Conservation (phyloP, 2,888 invertebrate genomes). For the Coenonympha arcania region DNA sequence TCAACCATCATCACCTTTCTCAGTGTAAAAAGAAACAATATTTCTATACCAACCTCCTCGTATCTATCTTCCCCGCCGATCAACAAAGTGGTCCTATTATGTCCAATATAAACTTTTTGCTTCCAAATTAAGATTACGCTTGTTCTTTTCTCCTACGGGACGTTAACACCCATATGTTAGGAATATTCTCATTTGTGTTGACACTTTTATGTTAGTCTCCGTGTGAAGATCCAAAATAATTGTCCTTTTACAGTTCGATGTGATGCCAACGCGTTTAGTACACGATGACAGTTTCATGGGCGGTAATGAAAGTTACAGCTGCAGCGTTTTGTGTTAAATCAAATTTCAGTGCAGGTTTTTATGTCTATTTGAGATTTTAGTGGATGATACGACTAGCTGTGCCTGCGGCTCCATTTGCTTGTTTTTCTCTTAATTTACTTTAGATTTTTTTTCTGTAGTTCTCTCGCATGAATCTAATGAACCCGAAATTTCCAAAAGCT, state of each 20-base stretch:
- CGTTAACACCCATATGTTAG: slow-evolving; percentile 50
- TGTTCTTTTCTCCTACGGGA: slow-evolving; percentile 34
- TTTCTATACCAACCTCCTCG: no score
- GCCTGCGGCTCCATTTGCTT: no score
- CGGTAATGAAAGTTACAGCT: slow-evolving; percentile 40
- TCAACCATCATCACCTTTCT: no score
- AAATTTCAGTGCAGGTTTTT: slow-evolving; percentile 18
- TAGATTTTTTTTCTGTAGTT: no score
- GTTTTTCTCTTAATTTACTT: no score
- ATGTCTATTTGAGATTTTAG: slow-evolving; percentile 13
- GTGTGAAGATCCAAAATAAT: slow-evolving; percentile 66
- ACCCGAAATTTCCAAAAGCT: no score
- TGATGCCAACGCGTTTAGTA: slow-evolving; percentile 63
- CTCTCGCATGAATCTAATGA: no score
- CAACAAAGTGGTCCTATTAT: slow-evolving; percentile 1
- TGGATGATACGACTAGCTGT: no score
- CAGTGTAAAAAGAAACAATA: no score
- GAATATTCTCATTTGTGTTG: slow-evolving; percentile 48
- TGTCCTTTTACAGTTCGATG: slow-evolving; percentile 48
- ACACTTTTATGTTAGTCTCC: slow-evolving; percentile 57
- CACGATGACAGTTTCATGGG: slow-evolving; percentile 57
- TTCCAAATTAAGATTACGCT: slow-evolving; percentile 27
- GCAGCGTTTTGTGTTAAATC: slow-evolving; percentile 27
- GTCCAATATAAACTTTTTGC: slow-evolving; percentile 4
- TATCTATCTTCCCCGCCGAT: background rate